Percentiles rank a stretch among this genome's conserved stretches.
phyloP scores from a whole-genome alignment of 2,888 invertebrate species.

The Trachelus stipa region DNA sequence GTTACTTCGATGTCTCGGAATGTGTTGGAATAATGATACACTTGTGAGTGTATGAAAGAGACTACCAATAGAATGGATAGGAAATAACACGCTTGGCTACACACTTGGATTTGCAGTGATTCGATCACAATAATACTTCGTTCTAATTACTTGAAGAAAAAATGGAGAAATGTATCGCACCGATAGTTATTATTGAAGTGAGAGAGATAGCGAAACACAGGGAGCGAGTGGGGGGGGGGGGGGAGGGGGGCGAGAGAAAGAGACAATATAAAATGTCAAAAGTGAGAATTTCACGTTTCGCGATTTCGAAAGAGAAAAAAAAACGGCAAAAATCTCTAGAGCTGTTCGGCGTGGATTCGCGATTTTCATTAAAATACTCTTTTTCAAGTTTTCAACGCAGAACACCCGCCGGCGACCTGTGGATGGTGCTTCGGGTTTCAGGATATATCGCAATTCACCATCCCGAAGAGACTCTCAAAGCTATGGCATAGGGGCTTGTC shows the following conservation, averaged over 20 bases:
- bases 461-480: slow-evolving; percentile 5
- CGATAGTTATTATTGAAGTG: not conserved
- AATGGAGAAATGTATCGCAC: not conserved
- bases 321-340: not conserved
- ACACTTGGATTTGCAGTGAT: not conserved
- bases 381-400: not conserved
- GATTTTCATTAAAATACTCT: not conserved
- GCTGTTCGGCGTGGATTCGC: not conserved
- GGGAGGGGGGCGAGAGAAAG: no score
- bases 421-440: not conserved
- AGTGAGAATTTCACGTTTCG: not conserved
- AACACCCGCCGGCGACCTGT: not conserved
- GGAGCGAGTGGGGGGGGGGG: no score
- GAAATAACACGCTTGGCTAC: no score
- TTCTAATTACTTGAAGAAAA: not conserved
- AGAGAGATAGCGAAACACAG: not conserved
- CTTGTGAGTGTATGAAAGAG: no score
- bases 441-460: not conserved
- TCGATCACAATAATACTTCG: not conserved
- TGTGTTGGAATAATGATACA: no score
- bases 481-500: not conserved
- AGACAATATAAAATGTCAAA: not conserved
- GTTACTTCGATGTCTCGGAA: no score
- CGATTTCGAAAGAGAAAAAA: not conserved
- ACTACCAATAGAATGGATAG: no score